Base-by-base conservation (phyloP, 2,888 invertebrate genomes). In the Dasysyrphus tricinctus region DNA sequence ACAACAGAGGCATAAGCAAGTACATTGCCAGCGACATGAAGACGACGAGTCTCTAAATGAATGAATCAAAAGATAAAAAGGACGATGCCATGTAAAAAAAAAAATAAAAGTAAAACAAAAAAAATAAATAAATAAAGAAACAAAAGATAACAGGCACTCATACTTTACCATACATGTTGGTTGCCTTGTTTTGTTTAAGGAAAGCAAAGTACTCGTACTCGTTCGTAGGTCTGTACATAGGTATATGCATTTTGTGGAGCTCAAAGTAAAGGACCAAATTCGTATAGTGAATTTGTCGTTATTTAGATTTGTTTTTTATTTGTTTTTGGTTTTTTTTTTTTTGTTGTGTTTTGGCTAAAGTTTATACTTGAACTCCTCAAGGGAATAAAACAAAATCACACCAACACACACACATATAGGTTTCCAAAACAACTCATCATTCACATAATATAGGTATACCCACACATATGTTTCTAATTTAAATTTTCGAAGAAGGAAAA, bases 31-130 rank as follows among this genome's bases (percentile, higher is more conserved):
- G 32, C 56, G 44, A 54, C 56, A 59, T 42, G 5, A 54, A 67
- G 39, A 59, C 12, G 59, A 42, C 12, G 77, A 57, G 44, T 32
- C 59, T 57, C 51, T 49, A 70, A 83, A 83, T 75, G 83, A 83
- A 73, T 69, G 78, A 74, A 79, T 70, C 75, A 65, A 67, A 73
- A 72, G 75, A 75, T 84, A 84, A 84, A 80, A 84, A 65, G 74
- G 70, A 83, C 75, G 80, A 70, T 75, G 49, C 42, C 79, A 70
- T 70, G 61, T 34, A 67, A 16, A 51, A n/a, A 29, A 16, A 16
- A 72, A 49, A 63, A 16, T 63, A 83, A 54, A 39, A 19, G 42
- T n/a, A n/a, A n/a, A 73, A 19, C 34, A 9, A 54, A 9, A 19
- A 8, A 16, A 69, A 29, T 29, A 57, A 24, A 24, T 24, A 24